Conservation (phyloP, 2,797 vertebrate species). For the Sphenodon punctatus region DNA sequence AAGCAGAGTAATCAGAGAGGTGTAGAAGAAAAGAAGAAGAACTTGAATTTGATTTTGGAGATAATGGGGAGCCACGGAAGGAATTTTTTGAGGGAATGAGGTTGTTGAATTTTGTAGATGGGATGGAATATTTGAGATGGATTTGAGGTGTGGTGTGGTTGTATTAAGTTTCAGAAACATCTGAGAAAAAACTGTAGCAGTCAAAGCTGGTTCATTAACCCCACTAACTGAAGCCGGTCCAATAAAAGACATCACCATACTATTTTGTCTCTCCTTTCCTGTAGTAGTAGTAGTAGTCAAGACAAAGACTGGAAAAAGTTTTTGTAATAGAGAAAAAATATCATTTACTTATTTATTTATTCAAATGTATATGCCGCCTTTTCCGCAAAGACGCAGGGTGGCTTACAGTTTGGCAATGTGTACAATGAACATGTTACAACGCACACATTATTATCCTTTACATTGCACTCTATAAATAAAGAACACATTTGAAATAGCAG, state of each 20-base stretch:
- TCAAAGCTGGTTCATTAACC: too few species aligned
- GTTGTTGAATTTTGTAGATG: too few species aligned
- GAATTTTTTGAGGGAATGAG: too few species aligned
- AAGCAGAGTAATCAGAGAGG: neutral
- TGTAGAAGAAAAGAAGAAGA: neutral
- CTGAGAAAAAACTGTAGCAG: too few species aligned
- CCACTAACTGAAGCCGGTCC: too few species aligned
- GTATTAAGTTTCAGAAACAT: neutral
- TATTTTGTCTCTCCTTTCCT: too few species aligned
- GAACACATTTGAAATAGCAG: slow-evolving; percentile 24
- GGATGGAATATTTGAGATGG: neutral
- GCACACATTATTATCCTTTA: neutral
- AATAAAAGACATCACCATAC: too few species aligned
- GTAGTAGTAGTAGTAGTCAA: too few species aligned
- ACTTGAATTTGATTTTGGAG: neutral
- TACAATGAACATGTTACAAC: neutral
- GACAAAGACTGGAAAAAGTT: too few species aligned
- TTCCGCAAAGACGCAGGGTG: too few species aligned
- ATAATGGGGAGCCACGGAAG: neutral
- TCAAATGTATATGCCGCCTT: too few species aligned
- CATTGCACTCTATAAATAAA: slow-evolving; percentile 19
- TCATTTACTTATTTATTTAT: too few species aligned
- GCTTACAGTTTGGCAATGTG: neutral
- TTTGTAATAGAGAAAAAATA: neutral
- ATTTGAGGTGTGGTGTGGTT: neutral